A percentile compares a stretch with the other conserved stretches of the same genome.
These are phyloP conservation scores for Chlamydotis undulata DNA, from an alignment of 2,113 vertebrate genomes.

Conservation along the genomic window DNA sequence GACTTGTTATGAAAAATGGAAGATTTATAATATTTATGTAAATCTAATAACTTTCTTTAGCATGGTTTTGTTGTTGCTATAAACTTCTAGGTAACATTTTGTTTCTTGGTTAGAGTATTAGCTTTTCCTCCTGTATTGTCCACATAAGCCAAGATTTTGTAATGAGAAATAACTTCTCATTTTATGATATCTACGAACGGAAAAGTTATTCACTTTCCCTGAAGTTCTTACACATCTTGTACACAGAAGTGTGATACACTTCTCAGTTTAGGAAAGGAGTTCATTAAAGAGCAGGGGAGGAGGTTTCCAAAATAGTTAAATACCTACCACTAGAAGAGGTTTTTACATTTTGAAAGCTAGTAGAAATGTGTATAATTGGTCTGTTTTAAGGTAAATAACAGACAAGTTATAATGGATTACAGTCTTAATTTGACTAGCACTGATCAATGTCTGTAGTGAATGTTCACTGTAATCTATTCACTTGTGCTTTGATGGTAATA, in stretches of 20 bases:
- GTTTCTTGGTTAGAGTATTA: not conserved
- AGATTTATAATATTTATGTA: not conserved
- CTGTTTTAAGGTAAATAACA: not conserved
- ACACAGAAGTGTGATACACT: not conserved
- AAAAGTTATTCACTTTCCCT: not conserved
- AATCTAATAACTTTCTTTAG: not conserved
- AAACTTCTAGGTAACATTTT: not conserved
- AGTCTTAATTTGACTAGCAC: not conserved
- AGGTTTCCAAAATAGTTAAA: not conserved
- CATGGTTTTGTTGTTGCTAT: not conserved
- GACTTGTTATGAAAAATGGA: not conserved
- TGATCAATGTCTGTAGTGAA: not conserved
- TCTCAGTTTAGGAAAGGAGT: not conserved
- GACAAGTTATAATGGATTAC: not conserved
- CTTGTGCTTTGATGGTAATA: not conserved
- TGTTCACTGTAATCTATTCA: not conserved
- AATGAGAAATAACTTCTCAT: not conserved
- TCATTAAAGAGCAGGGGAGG: not conserved
- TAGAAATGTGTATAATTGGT: not conserved
- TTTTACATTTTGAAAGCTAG: not conserved
- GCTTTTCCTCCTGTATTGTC: not conserved
- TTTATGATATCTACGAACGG: not conserved
- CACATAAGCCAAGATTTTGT: not conserved
- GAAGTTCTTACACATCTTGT: not conserved
- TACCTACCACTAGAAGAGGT: accelerated